These are phyloP conservation scores for Meandrusa payeni DNA, from an alignment of 2,888 invertebrate species.

Conservation along the genomic window DNA sequence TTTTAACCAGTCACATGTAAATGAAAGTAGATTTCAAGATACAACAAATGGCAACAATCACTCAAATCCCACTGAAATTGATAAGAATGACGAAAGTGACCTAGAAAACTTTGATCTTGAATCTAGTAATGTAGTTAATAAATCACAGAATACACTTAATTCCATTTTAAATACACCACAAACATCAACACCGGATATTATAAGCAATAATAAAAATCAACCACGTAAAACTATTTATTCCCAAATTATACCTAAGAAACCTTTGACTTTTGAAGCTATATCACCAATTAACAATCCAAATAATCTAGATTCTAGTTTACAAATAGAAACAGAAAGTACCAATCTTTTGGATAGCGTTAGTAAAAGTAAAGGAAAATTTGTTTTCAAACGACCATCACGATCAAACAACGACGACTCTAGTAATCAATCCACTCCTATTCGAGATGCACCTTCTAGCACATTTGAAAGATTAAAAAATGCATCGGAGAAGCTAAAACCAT, in stretches of 20 bases:
- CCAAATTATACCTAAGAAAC: constrained; percentile 47
- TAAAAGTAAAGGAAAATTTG: constrained; percentile 64
- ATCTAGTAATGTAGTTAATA: constrained; percentile 36
- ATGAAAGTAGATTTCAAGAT: constrained; percentile 18
- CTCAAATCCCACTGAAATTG: constrained; percentile 40
- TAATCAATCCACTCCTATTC: constrained; percentile 39
- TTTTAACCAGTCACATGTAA: constrained; percentile 28
- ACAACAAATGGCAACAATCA: constrained; percentile 35
- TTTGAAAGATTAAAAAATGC: constrained; percentile 59
- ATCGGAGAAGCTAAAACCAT: constrained; percentile 58
- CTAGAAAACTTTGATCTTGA: constrained; percentile 47
- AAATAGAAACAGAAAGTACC: constrained; percentile 38
- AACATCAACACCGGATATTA: constrained; percentile 56
- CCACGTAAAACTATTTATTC: constrained; percentile 49
- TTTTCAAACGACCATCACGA: constrained; percentile 65
- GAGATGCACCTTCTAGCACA: constrained; percentile 55
- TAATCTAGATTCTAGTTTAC: constrained; percentile 37
- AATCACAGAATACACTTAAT: constrained; percentile 25
- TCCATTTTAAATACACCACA: constrained; percentile 26
- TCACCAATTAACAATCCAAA: constrained; percentile 44
- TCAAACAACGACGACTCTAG: constrained; percentile 40
- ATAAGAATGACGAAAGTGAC: constrained; percentile 41
- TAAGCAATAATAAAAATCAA: constrained; percentile 38
- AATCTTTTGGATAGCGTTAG: constrained; percentile 39
- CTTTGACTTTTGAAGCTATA: constrained; percentile 49